phyloP scores from a whole-genome alignment of 2,113 vertebrate genomes.

The Myotis lucifugus region DNA sequence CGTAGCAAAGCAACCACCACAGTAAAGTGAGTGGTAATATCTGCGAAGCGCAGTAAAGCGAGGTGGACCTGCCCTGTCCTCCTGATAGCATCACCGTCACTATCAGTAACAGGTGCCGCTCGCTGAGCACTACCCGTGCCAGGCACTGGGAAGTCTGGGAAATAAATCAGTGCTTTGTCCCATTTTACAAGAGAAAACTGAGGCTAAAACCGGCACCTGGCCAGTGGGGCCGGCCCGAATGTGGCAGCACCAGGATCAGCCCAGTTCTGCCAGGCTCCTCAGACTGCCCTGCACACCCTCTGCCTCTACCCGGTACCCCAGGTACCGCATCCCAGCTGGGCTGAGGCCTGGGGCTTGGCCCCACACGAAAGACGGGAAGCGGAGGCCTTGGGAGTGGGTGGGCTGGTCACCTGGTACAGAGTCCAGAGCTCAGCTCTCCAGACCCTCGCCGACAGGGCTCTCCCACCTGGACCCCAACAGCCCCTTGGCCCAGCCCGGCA shows the following conservation, averaged over 20 bases:
- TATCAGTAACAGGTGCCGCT: neutral
- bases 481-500: neutral
- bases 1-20: neutral
- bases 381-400: neutral
- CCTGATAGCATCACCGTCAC: rapidly evolving
- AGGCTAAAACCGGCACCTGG: neutral
- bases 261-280: neutral
- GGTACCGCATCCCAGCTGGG: neutral
- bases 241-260: neutral
- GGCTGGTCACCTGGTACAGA: neutral
- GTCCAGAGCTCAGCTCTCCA: neutral
- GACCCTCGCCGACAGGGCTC: neutral
- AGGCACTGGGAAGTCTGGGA: neutral
- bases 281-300: neutral
- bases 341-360: neutral
- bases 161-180: neutral
- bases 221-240: rapidly evolving
- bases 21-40: neutral
- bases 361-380: neutral
- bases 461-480: neutral
- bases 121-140: rapidly evolving
- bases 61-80: neutral
- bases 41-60: neutral
- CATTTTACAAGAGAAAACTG: neutral
- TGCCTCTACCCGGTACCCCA: neutral